Conservation (phyloP, 2,797 vertebrate genomes). For the Urocyon cinereoargenteus region DNA sequence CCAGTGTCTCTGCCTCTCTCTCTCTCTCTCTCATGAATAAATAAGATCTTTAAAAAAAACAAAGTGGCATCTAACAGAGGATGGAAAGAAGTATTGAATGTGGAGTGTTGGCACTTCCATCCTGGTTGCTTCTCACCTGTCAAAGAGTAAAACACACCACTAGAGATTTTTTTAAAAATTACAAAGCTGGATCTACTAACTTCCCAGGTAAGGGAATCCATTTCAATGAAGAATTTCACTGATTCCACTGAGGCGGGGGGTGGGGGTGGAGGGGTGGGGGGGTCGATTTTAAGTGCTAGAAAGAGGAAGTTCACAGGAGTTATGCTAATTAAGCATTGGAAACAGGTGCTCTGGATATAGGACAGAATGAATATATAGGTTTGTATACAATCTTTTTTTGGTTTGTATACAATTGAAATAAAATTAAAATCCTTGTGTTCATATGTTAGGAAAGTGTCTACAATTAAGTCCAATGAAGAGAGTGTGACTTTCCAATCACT, state of each 20-base stretch:
- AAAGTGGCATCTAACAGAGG: not conserved
- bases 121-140: not conserved
- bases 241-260: not conserved
- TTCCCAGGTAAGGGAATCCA: not conserved
- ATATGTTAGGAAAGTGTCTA: slow-evolving; percentile 2
- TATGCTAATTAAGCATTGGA: not conserved
- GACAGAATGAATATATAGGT: not conserved
- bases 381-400: not conserved
- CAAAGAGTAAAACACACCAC: not conserved
- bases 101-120: not conserved
- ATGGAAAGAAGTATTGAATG: not conserved
- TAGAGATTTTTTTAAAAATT: not conserved
- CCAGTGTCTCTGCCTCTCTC: too few relatives aligned
- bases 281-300: not conserved
- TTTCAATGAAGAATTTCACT: not conserved
- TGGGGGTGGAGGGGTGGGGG: too few relatives aligned
- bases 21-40: too few relatives aligned
- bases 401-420: not conserved
- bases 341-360: not conserved
- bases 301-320: not conserved
- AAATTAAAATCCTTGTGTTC: not conserved
- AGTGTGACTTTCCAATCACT: not conserved
- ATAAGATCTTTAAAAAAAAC: too few relatives aligned
- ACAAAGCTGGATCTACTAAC: not conserved
- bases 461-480: not conserved